Base-by-base conservation (phyloP, 2,888 invertebrate species). In the Balanococcus diminutus region DNA sequence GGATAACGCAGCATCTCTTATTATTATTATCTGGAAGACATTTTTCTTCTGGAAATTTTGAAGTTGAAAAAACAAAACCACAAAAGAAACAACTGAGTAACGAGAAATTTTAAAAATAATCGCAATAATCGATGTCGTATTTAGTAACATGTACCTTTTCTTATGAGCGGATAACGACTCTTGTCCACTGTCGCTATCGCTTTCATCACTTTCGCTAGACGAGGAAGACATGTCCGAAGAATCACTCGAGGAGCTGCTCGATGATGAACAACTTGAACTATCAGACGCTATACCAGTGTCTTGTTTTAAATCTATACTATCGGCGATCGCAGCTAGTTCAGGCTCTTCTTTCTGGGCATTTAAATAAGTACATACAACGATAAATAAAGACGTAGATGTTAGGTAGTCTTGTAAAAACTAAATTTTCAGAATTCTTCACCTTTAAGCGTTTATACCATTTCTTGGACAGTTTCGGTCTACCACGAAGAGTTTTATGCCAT, bases 401-500 rank as follows among this genome's bases (percentile, higher is more conserved):
- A 5, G 11, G n/a, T 31, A 28, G 9, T 1, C 67, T 19, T 1
- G 32, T 31, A 8, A 25, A 75, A 75, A 31, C 9, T 22, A n/a
- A 14, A n/a, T 61, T 72, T 67, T 31, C 14, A n/a, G 31, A 6
- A 31, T 72, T 36, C 11, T 84, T 0, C 9, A 92, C 91, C 91
- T 91, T 90, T 87, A 92, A 89, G 87, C 91, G 89, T 86, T 90
- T 89, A 86, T 96, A 91, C 98, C 98, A 98, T 90, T 98, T 98
- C 87, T 94, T 94, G 5, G 98, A 98, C 46, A 99, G 91, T 90
- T 99, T 99, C 4, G 99, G 99, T 39, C 99, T 92, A 3, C 98
- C 98, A 67, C 98, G 93, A 2, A 96, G 95, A 8, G 98, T 98
- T 91, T 99, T 98, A 90, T 98, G 98, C 98, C 98, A 99, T 0